phyloP scores from a whole-genome alignment of 2,888 invertebrate species.

The Oegoconia quadripuncta region DNA sequence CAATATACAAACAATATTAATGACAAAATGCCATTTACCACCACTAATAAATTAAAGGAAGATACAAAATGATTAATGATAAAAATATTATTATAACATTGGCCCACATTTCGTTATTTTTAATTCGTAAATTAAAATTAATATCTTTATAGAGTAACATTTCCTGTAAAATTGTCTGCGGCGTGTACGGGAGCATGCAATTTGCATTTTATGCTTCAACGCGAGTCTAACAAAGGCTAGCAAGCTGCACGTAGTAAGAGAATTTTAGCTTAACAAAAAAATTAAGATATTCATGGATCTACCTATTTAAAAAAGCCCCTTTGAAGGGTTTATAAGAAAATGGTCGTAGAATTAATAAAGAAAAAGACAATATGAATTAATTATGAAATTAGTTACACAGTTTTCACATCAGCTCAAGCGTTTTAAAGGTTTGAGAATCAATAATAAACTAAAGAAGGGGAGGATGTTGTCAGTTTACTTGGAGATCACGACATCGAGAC shows the following conservation, averaged over 20 bases:
- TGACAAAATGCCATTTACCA: no score
- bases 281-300: background rate
- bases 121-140: conserved; percentile 2
- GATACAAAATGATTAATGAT: no score
- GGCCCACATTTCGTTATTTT: background rate
- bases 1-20: no score
- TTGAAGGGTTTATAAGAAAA: conserved; percentile 12
- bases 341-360: background rate
- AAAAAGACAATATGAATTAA: no score
- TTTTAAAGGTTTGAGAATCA: no score
- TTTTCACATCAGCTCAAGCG: no score
- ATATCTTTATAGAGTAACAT: conserved; percentile 21
- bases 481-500: background rate
- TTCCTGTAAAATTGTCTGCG: conserved; percentile 41
- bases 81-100: no score
- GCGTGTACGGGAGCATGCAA: conserved; percentile 40
- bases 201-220: conserved; percentile 55
- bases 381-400: no score
- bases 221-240: conserved; percentile 41
- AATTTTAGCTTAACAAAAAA: conserved; percentile 28
- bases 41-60: no score
- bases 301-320: background rate
- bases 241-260: conserved; percentile 15
- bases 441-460: no score
- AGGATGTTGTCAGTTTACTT: no score